phyloP scores from a whole-genome alignment of 2,888 invertebrate genomes.

The Coremacera marginata region DNA sequence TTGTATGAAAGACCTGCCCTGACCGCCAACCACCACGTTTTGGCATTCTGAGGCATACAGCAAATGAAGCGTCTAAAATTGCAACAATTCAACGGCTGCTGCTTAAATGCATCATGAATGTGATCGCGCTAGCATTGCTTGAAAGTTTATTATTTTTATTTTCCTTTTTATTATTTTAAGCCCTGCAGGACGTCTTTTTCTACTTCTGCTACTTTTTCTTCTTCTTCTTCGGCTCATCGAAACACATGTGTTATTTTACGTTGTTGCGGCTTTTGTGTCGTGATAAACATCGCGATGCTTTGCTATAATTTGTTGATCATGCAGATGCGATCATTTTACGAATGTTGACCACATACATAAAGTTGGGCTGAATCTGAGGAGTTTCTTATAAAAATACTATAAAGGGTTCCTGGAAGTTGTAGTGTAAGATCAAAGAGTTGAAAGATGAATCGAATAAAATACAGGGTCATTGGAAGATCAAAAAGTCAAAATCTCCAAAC shows the following conservation, averaged over 20 bases:
- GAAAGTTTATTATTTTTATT: background rate
- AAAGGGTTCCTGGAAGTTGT: background rate
- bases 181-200: background rate
- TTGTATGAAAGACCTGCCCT: background rate
- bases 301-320: constrained; percentile 42
- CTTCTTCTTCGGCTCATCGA: background rate
- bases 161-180: background rate
- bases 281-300: constrained; percentile 32
- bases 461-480: background rate
- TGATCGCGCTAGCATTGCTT: constrained; percentile 4
- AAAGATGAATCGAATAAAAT: constrained; percentile 9
- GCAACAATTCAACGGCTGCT: constrained; percentile 28
- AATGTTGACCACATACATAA: constrained; percentile 26
- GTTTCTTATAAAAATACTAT: background rate
- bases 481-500: background rate
- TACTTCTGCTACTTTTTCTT: background rate
- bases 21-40: background rate
- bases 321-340: constrained; percentile 30
- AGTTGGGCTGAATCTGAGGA: background rate
- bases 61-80: constrained; percentile 31
- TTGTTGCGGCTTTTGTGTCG: constrained; percentile 15
- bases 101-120: constrained; percentile 14
- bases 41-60: background rate
- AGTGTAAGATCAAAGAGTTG: background rate
- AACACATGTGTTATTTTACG: background rate